phyloP scores from a whole-genome alignment of 2,888 invertebrate species.

The Diloba caeruleocephala region DNA sequence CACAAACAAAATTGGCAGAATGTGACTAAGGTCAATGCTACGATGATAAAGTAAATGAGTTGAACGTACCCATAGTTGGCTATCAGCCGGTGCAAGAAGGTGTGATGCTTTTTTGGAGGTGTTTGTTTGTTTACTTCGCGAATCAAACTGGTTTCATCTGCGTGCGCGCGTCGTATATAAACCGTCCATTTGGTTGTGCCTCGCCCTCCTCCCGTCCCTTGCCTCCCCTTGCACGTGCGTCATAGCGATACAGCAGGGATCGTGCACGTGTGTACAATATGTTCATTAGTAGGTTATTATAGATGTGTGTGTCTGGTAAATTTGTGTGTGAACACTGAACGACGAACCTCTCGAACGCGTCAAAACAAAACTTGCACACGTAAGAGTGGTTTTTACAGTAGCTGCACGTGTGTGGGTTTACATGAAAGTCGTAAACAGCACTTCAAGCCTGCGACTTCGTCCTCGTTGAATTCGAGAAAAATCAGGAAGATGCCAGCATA shows the following conservation, averaged over 20 bases:
- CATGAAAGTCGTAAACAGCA: constrained; percentile 19
- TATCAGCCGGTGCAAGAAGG: constrained; percentile 62
- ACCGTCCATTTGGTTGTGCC: constrained; percentile 63
- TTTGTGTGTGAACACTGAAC: constrained; percentile 52
- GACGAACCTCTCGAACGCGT: constrained; percentile 57
- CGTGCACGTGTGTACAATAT: constrained; percentile 42
- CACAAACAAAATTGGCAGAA: constrained; percentile 1
- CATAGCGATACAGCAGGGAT: constrained; percentile 53
- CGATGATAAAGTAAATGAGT: constrained; percentile 43
- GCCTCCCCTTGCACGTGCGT: constrained; percentile 74
- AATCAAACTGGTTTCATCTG: constrained; percentile 77
- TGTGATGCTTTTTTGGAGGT: constrained; percentile 64
- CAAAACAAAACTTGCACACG: constrained; percentile 60
- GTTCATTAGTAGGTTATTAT: constrained; percentile 38
- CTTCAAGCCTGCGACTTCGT: neutral
- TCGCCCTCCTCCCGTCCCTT: constrained; percentile 50
- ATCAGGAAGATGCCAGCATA: neutral
- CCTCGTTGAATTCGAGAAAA: neutral
- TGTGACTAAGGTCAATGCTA: constrained; percentile 20
- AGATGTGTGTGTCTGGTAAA: constrained; percentile 37
- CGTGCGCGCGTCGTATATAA: constrained; percentile 80
- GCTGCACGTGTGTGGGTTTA: constrained; percentile 24
- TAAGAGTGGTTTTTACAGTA: neutral
- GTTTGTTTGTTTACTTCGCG: constrained; percentile 77
- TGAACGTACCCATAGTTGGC: constrained; percentile 81